These are phyloP conservation scores for Rutpela maculata DNA, from an alignment of 2,888 invertebrate species.

Conservation along the genomic window DNA sequence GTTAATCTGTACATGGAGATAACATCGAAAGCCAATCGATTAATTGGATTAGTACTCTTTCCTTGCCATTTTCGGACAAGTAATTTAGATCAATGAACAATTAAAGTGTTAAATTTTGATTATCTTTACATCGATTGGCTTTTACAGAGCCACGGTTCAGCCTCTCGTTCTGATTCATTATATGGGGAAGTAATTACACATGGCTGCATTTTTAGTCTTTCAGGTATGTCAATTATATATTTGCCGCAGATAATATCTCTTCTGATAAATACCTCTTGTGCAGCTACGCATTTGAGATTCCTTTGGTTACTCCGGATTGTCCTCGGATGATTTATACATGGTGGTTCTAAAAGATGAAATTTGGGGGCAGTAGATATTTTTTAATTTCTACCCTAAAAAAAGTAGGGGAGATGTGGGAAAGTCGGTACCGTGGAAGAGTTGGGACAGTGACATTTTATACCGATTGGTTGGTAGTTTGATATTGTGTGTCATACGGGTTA, in stretches of 20 bases:
- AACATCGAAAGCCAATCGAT: conserved; percentile 45
- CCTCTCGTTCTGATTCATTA: conserved; percentile 21
- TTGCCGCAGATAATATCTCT: conserved; percentile 44
- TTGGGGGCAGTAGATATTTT: too few species aligned
- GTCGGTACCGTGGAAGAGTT: too few species aligned
- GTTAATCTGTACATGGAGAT: conserved; percentile 42
- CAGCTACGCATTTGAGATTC: conserved; percentile 39
- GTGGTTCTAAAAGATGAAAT: background rate
- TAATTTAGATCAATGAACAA: conserved; percentile 49
- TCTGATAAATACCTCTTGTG: conserved; percentile 39
- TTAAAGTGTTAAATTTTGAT: conserved; percentile 57
- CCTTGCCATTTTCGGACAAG: conserved; percentile 48
- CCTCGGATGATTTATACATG: background rate
- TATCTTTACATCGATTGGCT: conserved; percentile 55
- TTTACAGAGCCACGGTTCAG: conserved; percentile 42
- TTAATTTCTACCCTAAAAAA: too few species aligned
- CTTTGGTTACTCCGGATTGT: background rate
- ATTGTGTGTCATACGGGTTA: too few species aligned
- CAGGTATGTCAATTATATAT: conserved; percentile 47
- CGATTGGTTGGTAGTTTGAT: too few species aligned
- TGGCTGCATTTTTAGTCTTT: conserved; percentile 36
- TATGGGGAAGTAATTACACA: conserved; percentile 48
- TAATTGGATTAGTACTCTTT: conserved; percentile 44
- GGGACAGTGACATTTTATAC: too few species aligned
- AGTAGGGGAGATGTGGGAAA: too few species aligned